Conservation (phyloP, 1,140 invertebrate genomes). For the Colletes gigas region DNA sequence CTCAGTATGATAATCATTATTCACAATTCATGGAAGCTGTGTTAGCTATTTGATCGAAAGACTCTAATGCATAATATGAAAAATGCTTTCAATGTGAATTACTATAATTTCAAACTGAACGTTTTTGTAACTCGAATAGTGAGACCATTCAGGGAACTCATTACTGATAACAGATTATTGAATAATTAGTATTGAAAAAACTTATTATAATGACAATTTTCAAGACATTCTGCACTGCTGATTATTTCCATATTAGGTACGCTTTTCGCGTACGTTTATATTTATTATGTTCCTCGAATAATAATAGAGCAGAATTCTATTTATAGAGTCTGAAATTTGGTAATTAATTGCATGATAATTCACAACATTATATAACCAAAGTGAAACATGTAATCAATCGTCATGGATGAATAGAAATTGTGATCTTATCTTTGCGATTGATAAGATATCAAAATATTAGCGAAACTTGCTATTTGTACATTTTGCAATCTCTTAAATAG, state of each 20-base stretch:
- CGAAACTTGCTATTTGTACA: too few species aligned
- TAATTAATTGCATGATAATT: too few species aligned
- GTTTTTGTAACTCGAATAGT: background rate
- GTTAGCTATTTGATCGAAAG: background rate
- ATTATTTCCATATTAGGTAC: background rate
- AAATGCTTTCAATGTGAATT: background rate
- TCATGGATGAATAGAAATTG: background rate
- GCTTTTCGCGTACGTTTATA: background rate
- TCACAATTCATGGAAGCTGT: background rate
- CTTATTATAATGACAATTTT: background rate
- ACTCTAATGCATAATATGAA: background rate
- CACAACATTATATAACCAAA: too few species aligned
- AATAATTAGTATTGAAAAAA: background rate
- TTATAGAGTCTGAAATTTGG: too few species aligned
- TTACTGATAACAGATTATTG: background rate
- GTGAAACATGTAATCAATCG: too few species aligned
- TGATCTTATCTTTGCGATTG: background rate
- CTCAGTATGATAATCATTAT: background rate
- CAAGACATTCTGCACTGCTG: background rate
- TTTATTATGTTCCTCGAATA: background rate
- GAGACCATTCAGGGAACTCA: background rate
- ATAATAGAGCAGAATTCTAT: background rate
- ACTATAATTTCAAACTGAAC: background rate
- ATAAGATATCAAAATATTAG: background rate
- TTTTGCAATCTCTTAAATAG: background rate